Base-by-base conservation (phyloP, 2,113 vertebrate species). In the Typhlomys cinereus region DNA sequence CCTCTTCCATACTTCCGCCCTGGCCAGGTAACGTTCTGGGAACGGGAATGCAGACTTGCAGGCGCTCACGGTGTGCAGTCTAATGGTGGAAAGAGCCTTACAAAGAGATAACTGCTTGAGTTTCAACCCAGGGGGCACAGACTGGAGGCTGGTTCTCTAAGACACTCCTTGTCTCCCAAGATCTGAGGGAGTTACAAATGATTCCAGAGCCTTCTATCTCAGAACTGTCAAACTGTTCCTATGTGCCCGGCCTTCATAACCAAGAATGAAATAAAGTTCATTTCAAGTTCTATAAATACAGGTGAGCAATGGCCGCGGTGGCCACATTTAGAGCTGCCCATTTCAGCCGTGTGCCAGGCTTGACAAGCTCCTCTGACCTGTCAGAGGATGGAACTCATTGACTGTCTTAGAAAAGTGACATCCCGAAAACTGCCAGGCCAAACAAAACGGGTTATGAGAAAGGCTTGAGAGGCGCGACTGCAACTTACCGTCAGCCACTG, bases 401-500 rank as follows among this genome's bases (percentile, higher is more conserved):
- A 66, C 70, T 93, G 27, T 61, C 96, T 79, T 81, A 88, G 64
- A 48, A 94, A 85, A 46, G 88, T 8, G 50, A 70, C 87, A 57
- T 48, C 46, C 57, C n/a, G 54, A 92, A 67, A 79, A 0, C 0
- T 83, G 76, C 0, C 74, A 84, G 39, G 20, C 29, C 27, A 74
- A 73, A 93, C 79, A 54, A 71, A 89, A 50, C 2, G 27, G 70
- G 17, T 50, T 93, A 69, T 18, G 79, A 75, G 79, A 91, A 85
- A 76, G 57, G 59, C 61, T 50, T 62, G 82, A 95, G 66, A 81
- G 31, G 0, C 11, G 31, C 70, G 80, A 9, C 41, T 71, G 69
- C 86, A 92, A 95, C 98, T 97, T 97, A 98, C 98, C 62, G 97
- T 98, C 97, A 98, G 96, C 98, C 98, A 98, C 18, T 98, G 97